Conservation (phyloP, 2,113 vertebrate genomes). For the Cebus imitator region DNA sequence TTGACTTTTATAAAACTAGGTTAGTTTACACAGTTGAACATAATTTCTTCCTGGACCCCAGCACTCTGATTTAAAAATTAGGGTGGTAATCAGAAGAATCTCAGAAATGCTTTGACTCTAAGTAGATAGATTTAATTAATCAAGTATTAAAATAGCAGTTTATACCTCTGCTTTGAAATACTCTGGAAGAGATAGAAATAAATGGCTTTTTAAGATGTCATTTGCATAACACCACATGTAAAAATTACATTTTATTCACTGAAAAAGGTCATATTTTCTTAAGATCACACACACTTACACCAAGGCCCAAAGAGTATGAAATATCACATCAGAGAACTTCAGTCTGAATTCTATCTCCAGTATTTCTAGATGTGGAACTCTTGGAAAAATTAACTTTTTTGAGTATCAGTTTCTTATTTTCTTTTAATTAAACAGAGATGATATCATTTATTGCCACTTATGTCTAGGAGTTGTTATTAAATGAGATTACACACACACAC, state of each 20-base stretch:
- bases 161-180: not conserved
- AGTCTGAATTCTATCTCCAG: not conserved
- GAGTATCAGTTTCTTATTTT: not conserved
- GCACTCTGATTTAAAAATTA: constrained; percentile 21
- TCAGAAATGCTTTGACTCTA: not conserved
- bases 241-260: constrained; percentile 24
- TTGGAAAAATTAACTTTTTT: constrained; percentile 7
- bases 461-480: not conserved
- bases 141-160: not conserved
- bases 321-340: constrained; percentile 6
- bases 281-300: not conserved
- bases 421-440: constrained; percentile 30
- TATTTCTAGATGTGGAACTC: not conserved
- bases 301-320: not conserved
- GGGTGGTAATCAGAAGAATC: not conserved
- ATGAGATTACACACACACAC: not conserved
- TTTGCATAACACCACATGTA: not conserved
- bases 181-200: not conserved
- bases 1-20: not conserved
- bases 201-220: not conserved
- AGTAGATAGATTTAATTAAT: not conserved
- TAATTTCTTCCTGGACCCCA: not conserved
- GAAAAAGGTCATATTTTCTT: not conserved
- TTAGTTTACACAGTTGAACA: not conserved
- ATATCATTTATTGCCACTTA: not conserved